phyloP scores from a whole-genome alignment of 37 sponge, comb jelly and placozoan species.

The Corticium candelabrum region DNA sequence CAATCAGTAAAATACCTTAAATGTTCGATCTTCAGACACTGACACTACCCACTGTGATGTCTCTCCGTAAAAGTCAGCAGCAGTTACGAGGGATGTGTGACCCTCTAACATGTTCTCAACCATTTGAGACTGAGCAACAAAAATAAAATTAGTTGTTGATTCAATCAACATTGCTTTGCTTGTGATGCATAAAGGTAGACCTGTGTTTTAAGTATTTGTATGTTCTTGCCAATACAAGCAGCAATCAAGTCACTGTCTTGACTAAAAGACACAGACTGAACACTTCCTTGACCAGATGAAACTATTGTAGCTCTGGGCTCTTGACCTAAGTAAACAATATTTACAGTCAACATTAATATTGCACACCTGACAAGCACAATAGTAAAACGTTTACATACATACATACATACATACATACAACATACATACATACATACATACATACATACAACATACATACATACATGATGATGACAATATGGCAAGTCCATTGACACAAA shows the following conservation, averaged over 20 bases:
- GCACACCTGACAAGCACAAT: no score
- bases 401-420: no score
- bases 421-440: no score
- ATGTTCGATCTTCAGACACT: slow-evolving; percentile 67
- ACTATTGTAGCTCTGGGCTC: neutral
- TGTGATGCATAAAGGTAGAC: no score
- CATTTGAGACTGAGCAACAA: neutral
- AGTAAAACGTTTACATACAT: no score
- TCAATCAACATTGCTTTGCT: neutral
- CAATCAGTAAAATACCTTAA: no score
- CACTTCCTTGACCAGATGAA: neutral
- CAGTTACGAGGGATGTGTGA: slow-evolving; percentile 37
- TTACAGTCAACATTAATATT: no score
- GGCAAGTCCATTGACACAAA: slow-evolving; percentile 14
- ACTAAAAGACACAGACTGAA: neutral
- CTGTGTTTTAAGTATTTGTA: neutral
- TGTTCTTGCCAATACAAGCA: neutral
- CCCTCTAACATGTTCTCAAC: slow-evolving; percentile 27
- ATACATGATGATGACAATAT: no score
- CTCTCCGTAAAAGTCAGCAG: slow-evolving; percentile 19
- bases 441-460: no score
- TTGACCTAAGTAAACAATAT: no score
- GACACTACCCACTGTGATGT: slow-evolving; percentile 24
- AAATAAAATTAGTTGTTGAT: neutral
- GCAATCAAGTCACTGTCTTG: neutral